Evolutionary conservation across 1,140 invertebrate species (phyloP).

Genomic region (Bombus vancouverensis): DNA sequence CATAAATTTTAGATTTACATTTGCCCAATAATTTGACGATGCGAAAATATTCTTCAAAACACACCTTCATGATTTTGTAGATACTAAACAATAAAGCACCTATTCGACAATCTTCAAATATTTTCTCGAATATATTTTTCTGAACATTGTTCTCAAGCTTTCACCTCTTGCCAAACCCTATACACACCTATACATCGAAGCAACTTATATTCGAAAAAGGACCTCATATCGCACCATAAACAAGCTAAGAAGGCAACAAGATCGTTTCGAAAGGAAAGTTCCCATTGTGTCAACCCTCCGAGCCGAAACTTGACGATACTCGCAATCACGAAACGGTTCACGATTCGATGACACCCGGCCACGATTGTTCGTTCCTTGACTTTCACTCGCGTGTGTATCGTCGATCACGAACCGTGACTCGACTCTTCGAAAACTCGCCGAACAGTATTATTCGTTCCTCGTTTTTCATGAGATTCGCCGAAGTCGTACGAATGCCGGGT

Average conservation of each 20-base stretch:
- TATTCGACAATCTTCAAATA: too few relatives aligned
- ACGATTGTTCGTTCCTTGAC: conserved; percentile 67
- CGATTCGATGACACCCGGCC: conserved; percentile 57
- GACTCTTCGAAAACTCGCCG: conserved; percentile 65
- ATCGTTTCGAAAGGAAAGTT: conserved; percentile 20
- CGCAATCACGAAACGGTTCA: conserved; percentile 61
- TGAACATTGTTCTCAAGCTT: neutral
- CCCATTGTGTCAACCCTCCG: conserved; percentile 26
- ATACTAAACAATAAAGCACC: too few relatives aligned
- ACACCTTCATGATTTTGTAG: too few relatives aligned
- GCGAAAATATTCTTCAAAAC: too few relatives aligned
- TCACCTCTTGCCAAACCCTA: neutral
- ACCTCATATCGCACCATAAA: neutral
- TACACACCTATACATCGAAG: neutral
- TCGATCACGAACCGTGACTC: conserved; percentile 73
- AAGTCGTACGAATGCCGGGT: conserved; percentile 58
- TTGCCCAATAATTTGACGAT: too few relatives aligned
- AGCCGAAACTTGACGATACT: conserved; percentile 37
- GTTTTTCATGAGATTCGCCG: conserved; percentile 69
- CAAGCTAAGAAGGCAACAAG: neutral
- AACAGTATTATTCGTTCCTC: conserved; percentile 46
- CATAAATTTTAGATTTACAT: too few relatives aligned
- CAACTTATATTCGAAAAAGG: neutral
- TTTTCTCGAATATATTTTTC: neutral
- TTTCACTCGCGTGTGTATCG: conserved; percentile 67